Evolutionary conservation across 2,888 invertebrate species (phyloP).

Genomic region (Drosophila silvestris): DNA sequence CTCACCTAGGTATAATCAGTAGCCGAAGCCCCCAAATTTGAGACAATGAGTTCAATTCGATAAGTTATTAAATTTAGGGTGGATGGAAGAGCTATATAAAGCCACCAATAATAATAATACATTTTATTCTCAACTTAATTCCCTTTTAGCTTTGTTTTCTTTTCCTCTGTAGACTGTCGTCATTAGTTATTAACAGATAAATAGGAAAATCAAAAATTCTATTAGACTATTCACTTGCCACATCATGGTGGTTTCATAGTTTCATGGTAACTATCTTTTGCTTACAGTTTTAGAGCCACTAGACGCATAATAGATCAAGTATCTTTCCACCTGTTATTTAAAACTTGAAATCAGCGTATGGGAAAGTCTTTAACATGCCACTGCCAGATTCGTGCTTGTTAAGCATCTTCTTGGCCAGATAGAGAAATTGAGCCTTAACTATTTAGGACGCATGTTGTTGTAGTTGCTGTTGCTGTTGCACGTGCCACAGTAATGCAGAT

Average conservation of each 20-base stretch:
- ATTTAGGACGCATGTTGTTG: conserved; percentile 62
- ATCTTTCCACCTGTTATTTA: background rate
- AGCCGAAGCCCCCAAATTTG: background rate
- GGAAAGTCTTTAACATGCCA: background rate
- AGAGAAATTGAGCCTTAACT: conserved; percentile 57
- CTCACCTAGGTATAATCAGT: background rate
- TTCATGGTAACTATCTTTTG: background rate
- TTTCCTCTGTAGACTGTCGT: too few species aligned
- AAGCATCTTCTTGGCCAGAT: conserved; percentile 31
- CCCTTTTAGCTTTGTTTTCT: too few species aligned
- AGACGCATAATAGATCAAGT: background rate
- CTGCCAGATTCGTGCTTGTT: conserved; percentile 17
- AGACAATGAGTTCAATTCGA: too few species aligned
- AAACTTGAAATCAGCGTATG: background rate
- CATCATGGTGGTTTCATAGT: background rate
- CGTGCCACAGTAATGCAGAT: conserved; percentile 63
- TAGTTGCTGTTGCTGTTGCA: conserved; percentile 51
- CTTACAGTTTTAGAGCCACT: background rate
- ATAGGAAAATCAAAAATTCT: background rate
- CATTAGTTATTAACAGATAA: background rate
- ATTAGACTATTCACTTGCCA: background rate
- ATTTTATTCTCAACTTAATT: background rate
- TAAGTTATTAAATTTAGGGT: too few species aligned
- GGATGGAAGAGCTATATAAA: too few species aligned
- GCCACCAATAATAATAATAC: too few species aligned